Percentiles rank a stretch among this genome's conserved stretches.
phyloP scores from a whole-genome alignment of 2,113 vertebrate genomes.

The Salvelinus sp. region DNA sequence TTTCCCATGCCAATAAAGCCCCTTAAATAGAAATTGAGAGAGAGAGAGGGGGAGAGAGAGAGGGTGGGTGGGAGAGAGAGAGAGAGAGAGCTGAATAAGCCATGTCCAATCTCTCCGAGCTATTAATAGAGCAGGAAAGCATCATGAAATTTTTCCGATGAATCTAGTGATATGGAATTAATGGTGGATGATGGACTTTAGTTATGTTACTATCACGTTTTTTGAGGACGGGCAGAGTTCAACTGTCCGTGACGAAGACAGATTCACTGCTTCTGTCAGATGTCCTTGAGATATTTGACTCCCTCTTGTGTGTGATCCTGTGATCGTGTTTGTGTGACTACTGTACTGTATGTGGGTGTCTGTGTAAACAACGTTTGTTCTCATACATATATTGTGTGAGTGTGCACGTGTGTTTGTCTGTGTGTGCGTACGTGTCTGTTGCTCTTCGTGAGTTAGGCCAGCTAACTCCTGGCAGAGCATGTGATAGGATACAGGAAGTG shows the following conservation, averaged over 20 bases:
- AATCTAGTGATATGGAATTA: not conserved
- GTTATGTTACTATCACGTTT: not conserved
- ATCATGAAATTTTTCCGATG: not conserved
- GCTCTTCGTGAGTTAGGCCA: not conserved
- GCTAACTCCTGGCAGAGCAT: conserved; percentile 23
- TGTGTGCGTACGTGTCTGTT: no score
- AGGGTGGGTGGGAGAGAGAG: no score
- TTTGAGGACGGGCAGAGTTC: conserved; percentile 26
- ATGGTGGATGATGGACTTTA: not conserved
- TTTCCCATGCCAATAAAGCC: no score
- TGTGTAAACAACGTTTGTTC: no score
- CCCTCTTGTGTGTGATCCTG: conserved; percentile 27
- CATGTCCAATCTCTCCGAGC: not conserved
- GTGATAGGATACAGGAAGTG: conserved; percentile 15
- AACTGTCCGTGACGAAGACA: conserved; percentile 54
- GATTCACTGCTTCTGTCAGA: conserved; percentile 45
- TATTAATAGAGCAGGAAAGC: not conserved
- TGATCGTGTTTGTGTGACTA: not conserved
- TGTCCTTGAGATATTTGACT: conserved; percentile 8
- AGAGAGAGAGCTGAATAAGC: no score
- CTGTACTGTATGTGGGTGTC: not conserved
- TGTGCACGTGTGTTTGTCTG: conserved; percentile 14
- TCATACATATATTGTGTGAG: not conserved
- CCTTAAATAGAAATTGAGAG: no score
- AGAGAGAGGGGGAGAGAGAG: no score